Percentiles rank a stretch among this genome's conserved stretches.
Conservation (phyloP, 2,797 vertebrate species). For the Thripadectes ignobilis region DNA sequence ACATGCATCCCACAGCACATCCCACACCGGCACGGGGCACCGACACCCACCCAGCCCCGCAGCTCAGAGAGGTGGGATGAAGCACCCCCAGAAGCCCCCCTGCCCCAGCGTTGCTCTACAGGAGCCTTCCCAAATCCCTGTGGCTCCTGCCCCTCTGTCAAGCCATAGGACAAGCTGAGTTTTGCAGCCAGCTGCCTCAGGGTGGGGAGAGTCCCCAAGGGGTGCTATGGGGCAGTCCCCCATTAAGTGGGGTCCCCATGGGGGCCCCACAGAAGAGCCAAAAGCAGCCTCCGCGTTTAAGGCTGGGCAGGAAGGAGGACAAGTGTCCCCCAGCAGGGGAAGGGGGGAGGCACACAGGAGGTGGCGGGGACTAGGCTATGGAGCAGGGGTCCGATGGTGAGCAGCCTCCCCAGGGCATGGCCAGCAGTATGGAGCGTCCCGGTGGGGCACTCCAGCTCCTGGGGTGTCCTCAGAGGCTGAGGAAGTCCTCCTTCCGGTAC, state of each 20-base stretch:
- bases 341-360: accelerated
- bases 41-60: accelerated
- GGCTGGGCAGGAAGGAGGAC: neutral
- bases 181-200: neutral
- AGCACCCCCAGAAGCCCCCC: neutral
- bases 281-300: neutral
- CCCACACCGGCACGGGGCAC: neutral
- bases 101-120: neutral
- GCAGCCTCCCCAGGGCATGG: neutral
- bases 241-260: neutral
- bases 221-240: neutral
- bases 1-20: neutral
- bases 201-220: neutral
- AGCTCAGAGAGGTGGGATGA: accelerated
- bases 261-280: neutral
- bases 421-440: neutral
- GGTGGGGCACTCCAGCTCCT: neutral
- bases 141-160: neutral
- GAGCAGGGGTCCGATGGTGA: accelerated
- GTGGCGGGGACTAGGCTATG: neutral
- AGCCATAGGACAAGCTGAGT: neutral
- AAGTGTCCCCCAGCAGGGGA: accelerated
- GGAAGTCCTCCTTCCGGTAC: slow-evolving; percentile 82
- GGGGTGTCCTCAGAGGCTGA: slow-evolving; percentile 68
- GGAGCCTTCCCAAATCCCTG: neutral